Percentiles rank a stretch among this genome's conserved stretches.
These are phyloP conservation scores for Syrmaticus mikado DNA, from an alignment of 2,113 vertebrate genomes.

Conservation along the genomic window DNA sequence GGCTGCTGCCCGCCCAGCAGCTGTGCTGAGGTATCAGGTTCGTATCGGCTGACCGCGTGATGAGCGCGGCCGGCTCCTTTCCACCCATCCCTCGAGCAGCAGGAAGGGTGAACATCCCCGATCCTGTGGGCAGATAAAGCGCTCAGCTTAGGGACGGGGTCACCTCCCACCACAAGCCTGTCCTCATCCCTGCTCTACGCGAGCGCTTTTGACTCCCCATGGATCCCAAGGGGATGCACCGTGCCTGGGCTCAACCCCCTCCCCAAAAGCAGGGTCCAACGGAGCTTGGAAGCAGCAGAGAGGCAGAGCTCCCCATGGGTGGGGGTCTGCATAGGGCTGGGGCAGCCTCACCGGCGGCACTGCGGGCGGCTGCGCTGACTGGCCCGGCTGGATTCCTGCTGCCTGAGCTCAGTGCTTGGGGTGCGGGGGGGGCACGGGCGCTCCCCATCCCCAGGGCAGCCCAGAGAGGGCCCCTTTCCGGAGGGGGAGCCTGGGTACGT, in stretches of 20 bases:
- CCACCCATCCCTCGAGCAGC: not conserved
- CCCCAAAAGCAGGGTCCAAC: not conserved
- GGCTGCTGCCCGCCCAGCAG: not conserved
- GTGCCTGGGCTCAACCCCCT: not conserved
- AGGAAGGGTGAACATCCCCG: not conserved
- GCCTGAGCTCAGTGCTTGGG: not conserved
- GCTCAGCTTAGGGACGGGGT: not conserved
- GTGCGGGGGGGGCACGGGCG: not conserved
- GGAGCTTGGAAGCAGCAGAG: too few species aligned
- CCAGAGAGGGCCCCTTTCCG: conserved; percentile 31
- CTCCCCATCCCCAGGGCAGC: not conserved
- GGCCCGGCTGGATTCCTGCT: conserved; percentile 37
- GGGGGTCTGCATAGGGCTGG: not conserved
- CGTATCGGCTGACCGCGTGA: not conserved
- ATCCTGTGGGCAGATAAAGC: not conserved
- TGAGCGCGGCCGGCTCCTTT: not conserved
- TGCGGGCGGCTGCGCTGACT: not conserved
- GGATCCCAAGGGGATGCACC: not conserved
- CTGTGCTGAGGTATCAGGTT: not conserved
- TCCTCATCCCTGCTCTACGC: not conserved
- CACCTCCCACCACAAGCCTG: not conserved
- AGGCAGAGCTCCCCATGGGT: not conserved
- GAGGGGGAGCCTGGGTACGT: not conserved
- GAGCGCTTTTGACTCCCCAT: not conserved
- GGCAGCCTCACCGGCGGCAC: not conserved